A percentile compares a stretch with the other conserved stretches of the same genome.
These are phyloP conservation scores for Zaprionus vittiger DNA, from an alignment of 1,140 invertebrate genomes.

Conservation along the genomic window DNA sequence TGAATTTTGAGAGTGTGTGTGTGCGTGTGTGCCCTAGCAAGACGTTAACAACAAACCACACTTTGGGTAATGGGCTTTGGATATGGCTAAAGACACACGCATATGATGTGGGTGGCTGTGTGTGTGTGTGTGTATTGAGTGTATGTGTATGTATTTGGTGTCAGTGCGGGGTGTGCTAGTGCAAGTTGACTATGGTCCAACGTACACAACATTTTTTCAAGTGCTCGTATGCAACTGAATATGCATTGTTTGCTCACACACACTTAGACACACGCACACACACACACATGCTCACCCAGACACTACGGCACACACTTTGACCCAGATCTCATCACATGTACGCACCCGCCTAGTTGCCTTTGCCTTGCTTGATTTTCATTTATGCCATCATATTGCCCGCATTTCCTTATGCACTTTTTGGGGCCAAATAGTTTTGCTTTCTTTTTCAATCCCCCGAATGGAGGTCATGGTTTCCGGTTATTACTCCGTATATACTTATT, in stretches of 20 bases:
- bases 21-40: conserved; percentile 36
- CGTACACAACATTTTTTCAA: conserved; percentile 40
- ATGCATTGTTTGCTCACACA: conserved; percentile 59
- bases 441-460: conserved; percentile 29
- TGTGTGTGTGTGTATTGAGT: neutral
- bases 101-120: conserved; percentile 48
- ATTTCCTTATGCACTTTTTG: conserved; percentile 49
- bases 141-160: neutral
- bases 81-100: conserved; percentile 33
- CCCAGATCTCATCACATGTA: conserved; percentile 57
- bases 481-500: conserved; percentile 52
- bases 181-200: conserved; percentile 65
- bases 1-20: conserved; percentile 6
- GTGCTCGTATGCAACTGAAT: conserved; percentile 33
- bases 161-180: conserved; percentile 44
- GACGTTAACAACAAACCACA: conserved; percentile 72
- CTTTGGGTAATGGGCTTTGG: conserved; percentile 69
- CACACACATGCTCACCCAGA: conserved; percentile 10
- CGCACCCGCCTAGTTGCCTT: conserved; percentile 52
- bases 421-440: conserved; percentile 53
- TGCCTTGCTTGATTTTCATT: conserved; percentile 63
- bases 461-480: conserved; percentile 54
- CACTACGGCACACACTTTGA: conserved; percentile 35
- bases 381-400: conserved; percentile 60
- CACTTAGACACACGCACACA: conserved; percentile 23